Evolutionary conservation across 2,888 invertebrate species (phyloP), one percentile per base, ranked within the genome.

Genomic region (Conomelus anceps): DNA sequence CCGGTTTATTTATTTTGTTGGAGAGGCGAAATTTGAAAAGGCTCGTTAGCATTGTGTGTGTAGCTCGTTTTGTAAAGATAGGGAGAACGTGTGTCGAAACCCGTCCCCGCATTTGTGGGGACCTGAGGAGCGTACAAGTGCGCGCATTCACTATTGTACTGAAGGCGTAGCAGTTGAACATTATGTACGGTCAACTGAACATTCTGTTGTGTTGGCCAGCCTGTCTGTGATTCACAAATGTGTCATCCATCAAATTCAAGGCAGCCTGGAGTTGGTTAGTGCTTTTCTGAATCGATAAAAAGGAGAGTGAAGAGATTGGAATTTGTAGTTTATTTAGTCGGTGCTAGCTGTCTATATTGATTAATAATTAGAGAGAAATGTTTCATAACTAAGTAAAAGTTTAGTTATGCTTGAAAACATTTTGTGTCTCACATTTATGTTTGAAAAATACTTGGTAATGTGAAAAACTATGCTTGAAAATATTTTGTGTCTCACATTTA

Each of bases 11-110:
- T 63, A 63, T 13, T 63, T 63, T 63, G 63, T 63, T 63, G 63
- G n/a, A 63, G 63, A 86, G 34, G 88, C 89, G 89, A 87, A 89
- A 89, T 89, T 86, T 89, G 89, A 88, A 88, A 89, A 89, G 89
- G 87, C 89, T 89, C 89, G 89, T 89, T 89, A 89, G 86, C n/a
- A n/a, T n/a, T 63, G 63, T 63, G 13, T 26, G 26, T 26, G 26
- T 26, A 34, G n/a, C 17, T 20, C 63, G n/a, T 63, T 63, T 63
- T 63, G 63, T 63, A 63, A 63, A 63, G 63, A 20, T n/a, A n/a
- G 63, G 63, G n/a, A 6, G 63, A 63, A 63, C 63, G 63, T 63
- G 63, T 63, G 63, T 63, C n/a, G 11, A 34, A 4, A 34, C 11
- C 11, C 6, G 26, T 26, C 26, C 26, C n/a, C 7, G 17, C 34